Conservation (phyloP, 2,888 invertebrate species). For the Netelia virgata region DNA sequence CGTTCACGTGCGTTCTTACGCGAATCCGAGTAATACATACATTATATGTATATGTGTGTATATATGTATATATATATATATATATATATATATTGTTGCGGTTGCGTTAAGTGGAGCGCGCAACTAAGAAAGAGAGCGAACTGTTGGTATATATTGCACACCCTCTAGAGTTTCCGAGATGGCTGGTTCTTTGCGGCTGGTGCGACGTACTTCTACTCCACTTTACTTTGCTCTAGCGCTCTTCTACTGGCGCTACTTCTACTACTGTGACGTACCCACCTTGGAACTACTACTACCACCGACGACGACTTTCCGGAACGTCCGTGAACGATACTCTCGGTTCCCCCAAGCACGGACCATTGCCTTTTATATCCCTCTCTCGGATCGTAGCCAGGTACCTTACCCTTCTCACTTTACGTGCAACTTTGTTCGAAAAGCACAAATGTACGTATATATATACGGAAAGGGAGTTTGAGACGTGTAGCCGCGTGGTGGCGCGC, state of each 20-base stretch:
- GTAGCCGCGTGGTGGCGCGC: conserved; percentile 53
- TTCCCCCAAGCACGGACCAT: conserved; percentile 56
- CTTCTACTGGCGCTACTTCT: conserved; percentile 13
- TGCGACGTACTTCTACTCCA: conserved; percentile 52
- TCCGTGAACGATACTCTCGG: conserved; percentile 42
- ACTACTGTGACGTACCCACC: conserved; percentile 43
- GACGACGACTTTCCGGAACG: conserved; percentile 31
- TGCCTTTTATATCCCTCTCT: conserved; percentile 64
- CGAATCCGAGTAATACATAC: conserved; percentile 5
- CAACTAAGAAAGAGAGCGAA: conserved; percentile 33
- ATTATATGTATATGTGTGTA: not conserved
- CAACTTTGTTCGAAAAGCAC: conserved; percentile 62
- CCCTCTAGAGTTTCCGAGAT: conserved; percentile 27
- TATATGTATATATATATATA: not conserved
- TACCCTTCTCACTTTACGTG: conserved; percentile 57
- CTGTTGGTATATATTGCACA: conserved; percentile 26
- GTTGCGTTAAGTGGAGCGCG: conserved; percentile 8
- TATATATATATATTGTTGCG: not conserved
- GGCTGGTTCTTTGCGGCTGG: conserved; percentile 59
- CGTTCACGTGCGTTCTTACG: conserved; percentile 30
- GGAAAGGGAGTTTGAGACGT: conserved; percentile 72
- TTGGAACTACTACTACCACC: not conserved
- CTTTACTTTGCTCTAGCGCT: conserved; percentile 42
- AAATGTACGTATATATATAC: conserved; percentile 25
- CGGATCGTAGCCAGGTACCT: conserved; percentile 54